Percentiles rank a stretch among this genome's conserved stretches.
Conservation (phyloP, 2,888 invertebrate genomes). For the Harpalus rufipes region DNA sequence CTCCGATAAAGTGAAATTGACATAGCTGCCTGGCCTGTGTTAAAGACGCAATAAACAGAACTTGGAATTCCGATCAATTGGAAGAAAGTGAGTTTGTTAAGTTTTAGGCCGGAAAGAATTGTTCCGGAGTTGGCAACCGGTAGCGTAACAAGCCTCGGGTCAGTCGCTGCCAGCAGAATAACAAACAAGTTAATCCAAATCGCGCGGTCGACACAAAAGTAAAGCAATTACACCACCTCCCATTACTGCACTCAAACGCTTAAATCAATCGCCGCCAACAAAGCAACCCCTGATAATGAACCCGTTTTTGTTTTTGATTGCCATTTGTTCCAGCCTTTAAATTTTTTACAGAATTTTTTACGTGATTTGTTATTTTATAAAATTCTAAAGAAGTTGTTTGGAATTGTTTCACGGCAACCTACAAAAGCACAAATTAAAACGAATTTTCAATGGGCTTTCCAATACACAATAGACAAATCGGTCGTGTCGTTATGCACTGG, state of each 20-base stretch:
- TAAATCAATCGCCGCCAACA: slow-evolving; percentile 11
- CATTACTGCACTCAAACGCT: slow-evolving; percentile 7
- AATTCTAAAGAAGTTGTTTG: neutral
- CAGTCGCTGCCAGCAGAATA: slow-evolving; percentile 21
- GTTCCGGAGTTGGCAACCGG: neutral
- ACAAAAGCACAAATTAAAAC: neutral
- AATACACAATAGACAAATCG: neutral
- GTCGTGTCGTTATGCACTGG: neutral
- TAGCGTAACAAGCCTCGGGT: neutral
- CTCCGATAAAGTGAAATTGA: neutral
- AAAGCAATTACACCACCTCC: slow-evolving; percentile 31
- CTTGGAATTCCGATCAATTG: neutral
- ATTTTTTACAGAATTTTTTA: neutral
- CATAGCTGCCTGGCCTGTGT: neutral
- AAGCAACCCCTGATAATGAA: slow-evolving; percentile 34
- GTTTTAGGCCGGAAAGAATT: neutral
- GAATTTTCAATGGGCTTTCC: neutral
- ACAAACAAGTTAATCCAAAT: slow-evolving; percentile 51
- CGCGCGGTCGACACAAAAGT: slow-evolving; percentile 45
- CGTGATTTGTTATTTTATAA: neutral
- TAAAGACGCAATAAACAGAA: slow-evolving; percentile 2
- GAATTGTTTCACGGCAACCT: neutral
- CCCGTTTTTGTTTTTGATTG: neutral
- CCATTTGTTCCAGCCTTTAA: neutral
- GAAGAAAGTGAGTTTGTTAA: slow-evolving; percentile 6